Conservation (phyloP, 2,113 vertebrate genomes). For the Thinocorus orbignyianus region DNA sequence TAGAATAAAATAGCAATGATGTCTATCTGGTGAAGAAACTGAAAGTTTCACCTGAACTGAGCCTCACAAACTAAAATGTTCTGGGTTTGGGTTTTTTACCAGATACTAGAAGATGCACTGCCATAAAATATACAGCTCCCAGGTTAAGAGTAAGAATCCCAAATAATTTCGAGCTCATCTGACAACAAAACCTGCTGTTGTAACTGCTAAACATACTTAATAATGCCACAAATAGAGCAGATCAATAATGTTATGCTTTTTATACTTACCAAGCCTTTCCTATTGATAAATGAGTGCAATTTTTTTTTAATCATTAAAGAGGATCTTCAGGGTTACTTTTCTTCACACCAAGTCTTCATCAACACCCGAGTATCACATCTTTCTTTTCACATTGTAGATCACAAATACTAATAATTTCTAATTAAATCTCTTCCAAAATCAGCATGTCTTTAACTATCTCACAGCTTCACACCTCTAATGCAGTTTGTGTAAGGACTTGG, state of each 20-base stretch:
- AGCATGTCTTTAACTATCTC: neutral
- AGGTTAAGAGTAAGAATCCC: neutral
- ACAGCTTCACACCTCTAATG: neutral
- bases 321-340: neutral
- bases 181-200: neutral
- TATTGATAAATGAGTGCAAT: slow-evolving; percentile 17
- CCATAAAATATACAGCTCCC: neutral
- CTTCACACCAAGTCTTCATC: slow-evolving; percentile 26
- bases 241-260: slow-evolving; percentile 18
- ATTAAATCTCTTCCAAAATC: neutral
- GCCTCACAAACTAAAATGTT: neutral
- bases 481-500: neutral
- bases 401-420: neutral
- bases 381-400: neutral
- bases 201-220: slow-evolving; percentile 25
- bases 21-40: neutral
- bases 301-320: neutral
- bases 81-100: neutral
- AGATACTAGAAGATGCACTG: neutral
- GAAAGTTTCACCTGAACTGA: neutral
- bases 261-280: slow-evolving; percentile 20
- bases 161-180: neutral
- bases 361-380: neutral
- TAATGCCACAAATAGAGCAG: neutral
- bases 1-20: neutral